Evolutionary conservation across 2,797 vertebrate genomes (phyloP), one percentile per base, ranked within the genome.

Genomic region (Amazona ochrocephala): DNA sequence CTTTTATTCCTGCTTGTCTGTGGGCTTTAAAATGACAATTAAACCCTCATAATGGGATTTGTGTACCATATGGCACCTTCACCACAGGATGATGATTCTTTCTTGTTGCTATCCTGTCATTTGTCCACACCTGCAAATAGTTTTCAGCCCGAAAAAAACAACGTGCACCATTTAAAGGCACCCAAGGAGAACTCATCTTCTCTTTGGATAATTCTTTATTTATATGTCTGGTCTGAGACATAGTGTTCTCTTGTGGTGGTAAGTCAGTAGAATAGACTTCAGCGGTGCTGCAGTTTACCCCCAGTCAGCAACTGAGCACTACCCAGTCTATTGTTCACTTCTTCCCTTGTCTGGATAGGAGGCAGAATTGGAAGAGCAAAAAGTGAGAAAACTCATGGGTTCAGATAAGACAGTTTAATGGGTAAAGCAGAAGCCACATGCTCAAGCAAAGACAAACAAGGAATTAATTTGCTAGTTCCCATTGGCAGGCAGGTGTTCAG

Each of bases 11-110:
- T 85, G 29, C 45, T 80, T 58, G 65, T 77, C 78, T 91, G 29
- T 72, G 61, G 87, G 68, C 45, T 95, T 92, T 95, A 93, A 93
- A 91, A 82, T 92, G 92, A 92, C 89, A 87, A 87, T 93, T 94
- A 97, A 95, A 91, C 78, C 90, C 50, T 91, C 84, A 87, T 97
- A 95, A 87, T 83, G 66, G 84, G 93, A 97, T 95, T 93, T 92
- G 68, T 51, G 48, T 89, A 61, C 92, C 93, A 91, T 94, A 96
- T 96, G 93, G 89, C 87, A 85, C 68, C 75, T 96, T 94, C 76
- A 61, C 47, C 39, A 80, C 32, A 93, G 84, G 75, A 75, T 87
- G 82, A 87, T 45, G 84, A 72, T 48, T 83, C 58, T 89, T 88
- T 82, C 71, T 22, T 88, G 18, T 79, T 88, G 24, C 39, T 84